A percentile compares a stretch with the other conserved stretches of the same genome.
phyloP scores from a whole-genome alignment of 2,888 invertebrate species.

The Graphium colonna region DNA sequence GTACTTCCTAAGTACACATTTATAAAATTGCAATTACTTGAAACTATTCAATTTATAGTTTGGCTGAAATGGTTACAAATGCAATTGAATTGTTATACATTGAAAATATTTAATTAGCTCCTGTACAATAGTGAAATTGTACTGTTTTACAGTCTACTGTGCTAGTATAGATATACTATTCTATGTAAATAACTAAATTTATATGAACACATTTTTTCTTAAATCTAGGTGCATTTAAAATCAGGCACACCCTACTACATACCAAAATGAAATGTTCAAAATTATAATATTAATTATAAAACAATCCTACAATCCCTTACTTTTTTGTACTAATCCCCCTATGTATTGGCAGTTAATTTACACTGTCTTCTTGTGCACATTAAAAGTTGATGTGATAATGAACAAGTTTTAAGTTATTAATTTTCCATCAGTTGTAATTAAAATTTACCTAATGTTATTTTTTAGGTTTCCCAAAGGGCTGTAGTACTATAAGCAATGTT shows the following conservation, averaged over 20 bases:
- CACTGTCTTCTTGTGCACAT: conserved; percentile 18
- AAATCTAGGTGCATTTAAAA: conserved; percentile 63
- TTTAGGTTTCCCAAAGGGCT: not conserved
- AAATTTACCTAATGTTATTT: not conserved
- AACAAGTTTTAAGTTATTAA: conserved; percentile 1
- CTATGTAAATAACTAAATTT: conserved; percentile 71
- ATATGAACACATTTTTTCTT: conserved; percentile 79
- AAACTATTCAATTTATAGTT: not conserved
- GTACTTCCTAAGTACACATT: conserved; percentile 5
- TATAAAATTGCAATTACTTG: not conserved
- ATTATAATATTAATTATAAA: conserved; percentile 21
- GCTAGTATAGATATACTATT: conserved; percentile 51
- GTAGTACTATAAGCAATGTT: not conserved
- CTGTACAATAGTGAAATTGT: conserved; percentile 42
- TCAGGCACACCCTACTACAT: conserved; percentile 57
- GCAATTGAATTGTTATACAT: conserved; percentile 8
- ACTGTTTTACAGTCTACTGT: conserved; percentile 73
- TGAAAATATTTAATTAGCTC: conserved; percentile 12
- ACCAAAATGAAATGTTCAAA: conserved; percentile 31
- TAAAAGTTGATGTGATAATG: conserved; percentile 11
- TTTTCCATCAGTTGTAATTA: not conserved
- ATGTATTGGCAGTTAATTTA: conserved; percentile 10
- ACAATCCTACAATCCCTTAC: conserved; percentile 9
- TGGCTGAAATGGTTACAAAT: conserved; percentile 7
- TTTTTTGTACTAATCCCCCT: conserved; percentile 22